Evolutionary conservation across 2,888 invertebrate genomes (phyloP), one percentile per base, ranked within the genome.

Genomic region (Lasioglossum zephyrum): DNA sequence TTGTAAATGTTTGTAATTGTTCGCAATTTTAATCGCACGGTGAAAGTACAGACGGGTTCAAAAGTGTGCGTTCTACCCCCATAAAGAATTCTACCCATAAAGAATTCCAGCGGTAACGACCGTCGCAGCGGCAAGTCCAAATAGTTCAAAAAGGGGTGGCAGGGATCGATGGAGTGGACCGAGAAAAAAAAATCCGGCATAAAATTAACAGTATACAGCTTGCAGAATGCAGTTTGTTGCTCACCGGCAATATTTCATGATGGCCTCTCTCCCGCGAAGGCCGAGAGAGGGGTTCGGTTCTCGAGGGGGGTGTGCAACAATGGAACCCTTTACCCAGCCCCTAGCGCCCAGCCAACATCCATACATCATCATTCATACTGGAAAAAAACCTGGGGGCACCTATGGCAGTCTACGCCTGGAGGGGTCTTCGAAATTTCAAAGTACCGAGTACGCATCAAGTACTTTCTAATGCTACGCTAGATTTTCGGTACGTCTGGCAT

Each of bases 321-420:
- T 95, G 90, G 95, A 95, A 95, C 95, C 95, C 95, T 95, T 95
- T 95, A 95, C 93, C 94, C 91, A 93, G 95, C 95, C 95, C 95
- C 92, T 92, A 93, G 93, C 92, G 91, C 92, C 93, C 93, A 93
- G 92, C 95, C 94, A 94, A 94, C 94, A 95, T 93, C 94, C 95
- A 95, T 95, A 95, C 95, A 95, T 95, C 95, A 95, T 95, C 95
- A 94, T 95, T 95, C 95, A 94, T 95, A 93, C 87, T 87, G 92
- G 89, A 91, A 93, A 93, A 93, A 92, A 90, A 91, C 89, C 92
- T 90, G 88, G 93, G 94, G 93, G 93, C 93, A 94, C 92, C 92
- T 93, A 91, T 92, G 89, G 83, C 78, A 84, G 80, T 63, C 53
- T 63, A 88, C 79, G 89, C 84, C n/a, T 87, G 76, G 91, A 92